A percentile compares a stretch with the other conserved stretches of the same genome.
Evolutionary conservation across 2,113 vertebrate genomes (phyloP).

Genomic region (Acrocephalus arundinaceus): DNA sequence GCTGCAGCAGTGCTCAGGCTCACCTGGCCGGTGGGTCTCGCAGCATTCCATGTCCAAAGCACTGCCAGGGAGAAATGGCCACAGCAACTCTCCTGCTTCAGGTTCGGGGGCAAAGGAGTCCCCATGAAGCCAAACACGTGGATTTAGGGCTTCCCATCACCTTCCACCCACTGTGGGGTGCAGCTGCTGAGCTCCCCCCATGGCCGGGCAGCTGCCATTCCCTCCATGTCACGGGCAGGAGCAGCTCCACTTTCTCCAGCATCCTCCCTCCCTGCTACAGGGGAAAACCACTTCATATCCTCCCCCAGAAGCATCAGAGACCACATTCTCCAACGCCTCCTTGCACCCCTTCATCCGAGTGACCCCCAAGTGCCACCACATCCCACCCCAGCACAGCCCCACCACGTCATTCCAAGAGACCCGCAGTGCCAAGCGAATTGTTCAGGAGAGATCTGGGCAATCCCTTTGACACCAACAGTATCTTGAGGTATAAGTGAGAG

Average conservation of each 20-base stretch:
- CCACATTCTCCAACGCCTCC: rapidly evolving
- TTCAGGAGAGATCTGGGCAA: neutral
- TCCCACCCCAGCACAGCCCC: neutral
- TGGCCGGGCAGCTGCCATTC: rapidly evolving
- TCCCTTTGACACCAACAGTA: conserved; percentile 18
- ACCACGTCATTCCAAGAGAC: neutral
- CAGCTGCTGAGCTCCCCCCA: neutral
- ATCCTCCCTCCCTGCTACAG: neutral
- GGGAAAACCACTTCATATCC: rapidly evolving
- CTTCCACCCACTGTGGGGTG: neutral
- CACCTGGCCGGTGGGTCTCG: neutral
- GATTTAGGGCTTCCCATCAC: neutral
- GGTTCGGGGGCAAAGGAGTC: neutral
- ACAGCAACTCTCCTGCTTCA: neutral
- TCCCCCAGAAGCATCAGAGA: neutral
- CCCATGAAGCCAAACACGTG: neutral
- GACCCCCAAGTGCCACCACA: neutral
- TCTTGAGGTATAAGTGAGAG: conserved; percentile 36
- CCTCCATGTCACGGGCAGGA: rapidly evolving
- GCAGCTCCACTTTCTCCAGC: neutral
- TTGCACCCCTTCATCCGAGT: rapidly evolving
- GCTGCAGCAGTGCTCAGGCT: neutral
- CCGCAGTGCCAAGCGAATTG: neutral
- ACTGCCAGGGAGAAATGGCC: neutral
- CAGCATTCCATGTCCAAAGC: neutral